These are phyloP conservation scores for Planiliza haematocheilus DNA, from an alignment of 2,113 vertebrate genomes.

Conservation along the genomic window DNA sequence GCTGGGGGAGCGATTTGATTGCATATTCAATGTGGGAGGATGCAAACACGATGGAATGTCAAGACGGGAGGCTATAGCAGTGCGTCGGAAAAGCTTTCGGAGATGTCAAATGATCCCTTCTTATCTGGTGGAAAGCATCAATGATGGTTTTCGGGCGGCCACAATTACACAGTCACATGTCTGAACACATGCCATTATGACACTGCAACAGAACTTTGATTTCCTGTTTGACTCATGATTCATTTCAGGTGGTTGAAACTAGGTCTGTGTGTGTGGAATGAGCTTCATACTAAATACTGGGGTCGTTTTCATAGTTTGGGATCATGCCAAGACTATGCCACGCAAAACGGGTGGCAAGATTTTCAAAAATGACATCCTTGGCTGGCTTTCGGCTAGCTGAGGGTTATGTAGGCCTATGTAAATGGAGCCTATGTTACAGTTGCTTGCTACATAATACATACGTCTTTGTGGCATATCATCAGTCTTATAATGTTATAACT, in stretches of 20 bases:
- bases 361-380: no score
- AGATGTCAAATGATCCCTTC: conserved; percentile 54
- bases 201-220: neutral
- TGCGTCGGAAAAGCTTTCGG: conserved; percentile 49
- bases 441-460: no score
- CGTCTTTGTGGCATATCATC: no score
- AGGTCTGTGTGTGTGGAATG: no score
- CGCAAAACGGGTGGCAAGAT: no score
- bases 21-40: conserved; percentile 75
- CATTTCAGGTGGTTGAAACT: neutral
- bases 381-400: no score
- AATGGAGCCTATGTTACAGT: no score
- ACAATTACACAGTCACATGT: neutral
- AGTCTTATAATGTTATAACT: conserved; percentile 42
- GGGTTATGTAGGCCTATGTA: no score
- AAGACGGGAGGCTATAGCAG: conserved; percentile 44
- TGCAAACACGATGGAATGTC: conserved; percentile 73
- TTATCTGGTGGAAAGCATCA: conserved; percentile 40
- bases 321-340: no score
- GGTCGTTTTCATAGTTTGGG: no score
- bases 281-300: no score
- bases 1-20: conserved; percentile 70
- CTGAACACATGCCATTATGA: conserved; percentile 18
- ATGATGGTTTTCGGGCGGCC: conserved; percentile 22
- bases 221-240: conserved; percentile 5